Evolutionary conservation across 2,797 vertebrate genomes (phyloP).

Genomic region (Picus viridis): DNA sequence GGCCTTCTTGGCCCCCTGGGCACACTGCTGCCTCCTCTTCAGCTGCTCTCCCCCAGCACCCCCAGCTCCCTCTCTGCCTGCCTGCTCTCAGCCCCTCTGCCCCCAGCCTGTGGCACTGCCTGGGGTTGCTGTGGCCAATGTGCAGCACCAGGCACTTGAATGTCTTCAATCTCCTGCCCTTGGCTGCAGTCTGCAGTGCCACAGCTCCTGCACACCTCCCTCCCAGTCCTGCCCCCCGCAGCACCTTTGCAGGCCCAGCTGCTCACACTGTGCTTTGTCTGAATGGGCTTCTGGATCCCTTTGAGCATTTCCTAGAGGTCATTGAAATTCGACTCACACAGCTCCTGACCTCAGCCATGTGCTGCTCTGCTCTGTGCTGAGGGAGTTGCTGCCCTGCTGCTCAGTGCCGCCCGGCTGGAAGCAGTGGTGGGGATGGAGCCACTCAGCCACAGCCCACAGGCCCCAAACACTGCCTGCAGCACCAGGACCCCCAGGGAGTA

Average conservation of each 20-base stretch:
- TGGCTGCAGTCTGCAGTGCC: too few relatives aligned
- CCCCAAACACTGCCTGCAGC: accelerated
- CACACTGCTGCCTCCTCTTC: too few relatives aligned
- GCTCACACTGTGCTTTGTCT: slow-evolving; percentile 25
- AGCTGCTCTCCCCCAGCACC: too few relatives aligned
- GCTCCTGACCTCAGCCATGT: not conserved
- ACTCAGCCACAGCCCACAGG: not conserved
- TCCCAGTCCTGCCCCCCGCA: not conserved
- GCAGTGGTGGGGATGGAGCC: not conserved
- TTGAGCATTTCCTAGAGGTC: not conserved
- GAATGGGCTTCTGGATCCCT: not conserved
- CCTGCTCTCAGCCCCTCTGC: too few relatives aligned
- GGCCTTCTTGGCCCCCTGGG: too few relatives aligned
- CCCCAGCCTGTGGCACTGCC: too few relatives aligned
- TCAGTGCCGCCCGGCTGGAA: not conserved
- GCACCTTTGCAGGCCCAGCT: not conserved
- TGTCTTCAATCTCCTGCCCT: too few relatives aligned
- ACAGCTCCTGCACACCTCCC: not conserved
- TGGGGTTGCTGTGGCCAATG: too few relatives aligned
- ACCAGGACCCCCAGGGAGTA: accelerated
- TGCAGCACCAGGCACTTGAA: too few relatives aligned
- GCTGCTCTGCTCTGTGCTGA: not conserved
- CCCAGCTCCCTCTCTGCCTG: too few relatives aligned
- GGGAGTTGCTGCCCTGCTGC: not conserved
- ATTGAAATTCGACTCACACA: slow-evolving; percentile 26